Percentiles rank a stretch among this genome's conserved stretches.
phyloP scores from a whole-genome alignment of 2,888 invertebrate species.

The Eulithis prunata region DNA sequence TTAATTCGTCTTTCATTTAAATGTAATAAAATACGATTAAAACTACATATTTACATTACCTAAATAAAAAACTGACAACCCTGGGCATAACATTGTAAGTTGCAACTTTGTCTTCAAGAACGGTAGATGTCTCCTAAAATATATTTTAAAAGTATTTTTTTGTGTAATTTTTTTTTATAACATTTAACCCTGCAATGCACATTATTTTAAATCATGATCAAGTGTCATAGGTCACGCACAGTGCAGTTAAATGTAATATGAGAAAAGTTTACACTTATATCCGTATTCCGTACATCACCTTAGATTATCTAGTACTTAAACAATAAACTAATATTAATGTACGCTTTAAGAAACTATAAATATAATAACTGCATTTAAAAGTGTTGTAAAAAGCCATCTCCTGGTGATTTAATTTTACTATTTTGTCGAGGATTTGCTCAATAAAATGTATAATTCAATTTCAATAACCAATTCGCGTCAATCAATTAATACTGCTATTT shows the following conservation, averaged over 20 bases:
- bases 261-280: constrained; percentile 12
- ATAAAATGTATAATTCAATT: not conserved
- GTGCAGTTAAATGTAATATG: not conserved
- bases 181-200: not conserved
- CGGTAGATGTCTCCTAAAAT: too few relatives aligned
- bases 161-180: not conserved
- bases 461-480: not conserved
- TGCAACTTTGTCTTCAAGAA: too few relatives aligned
- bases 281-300: constrained; percentile 6
- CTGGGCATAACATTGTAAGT: too few relatives aligned
- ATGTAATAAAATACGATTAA: not conserved
- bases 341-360: constrained; percentile 19
- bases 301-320: constrained; percentile 18
- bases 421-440: constrained; percentile 6
- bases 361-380: constrained; percentile 21
- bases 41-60: too few relatives aligned
- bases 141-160: too few relatives aligned
- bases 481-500: constrained; percentile 21
- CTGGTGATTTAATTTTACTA: constrained; percentile 12
- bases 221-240: constrained; percentile 3
- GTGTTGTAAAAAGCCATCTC: constrained; percentile 15
- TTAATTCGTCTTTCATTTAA: not conserved
- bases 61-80: too few relatives aligned
- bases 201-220: too few relatives aligned
- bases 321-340: constrained; percentile 14